These are phyloP conservation scores for Lasaia peninsularis DNA, from an alignment of 1,140 invertebrate genomes.

Conservation along the genomic window DNA sequence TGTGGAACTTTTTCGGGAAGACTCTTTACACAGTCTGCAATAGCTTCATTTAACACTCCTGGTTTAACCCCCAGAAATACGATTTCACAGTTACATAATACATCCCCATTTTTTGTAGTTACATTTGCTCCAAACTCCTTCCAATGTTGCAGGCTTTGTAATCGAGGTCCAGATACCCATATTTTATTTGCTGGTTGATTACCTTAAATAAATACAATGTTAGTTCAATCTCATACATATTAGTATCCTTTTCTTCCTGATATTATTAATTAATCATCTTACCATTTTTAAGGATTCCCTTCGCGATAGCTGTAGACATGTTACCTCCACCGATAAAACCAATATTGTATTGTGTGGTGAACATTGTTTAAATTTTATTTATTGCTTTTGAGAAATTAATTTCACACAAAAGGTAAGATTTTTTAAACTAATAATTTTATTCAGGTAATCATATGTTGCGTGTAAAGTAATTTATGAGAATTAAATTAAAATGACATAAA, in stretches of 20 bases:
- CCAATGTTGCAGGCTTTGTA: constrained; percentile 82
- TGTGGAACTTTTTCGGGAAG: constrained; percentile 40
- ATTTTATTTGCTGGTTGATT: constrained; percentile 78
- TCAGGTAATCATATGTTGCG: too few relatives aligned
- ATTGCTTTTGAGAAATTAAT: too few relatives aligned
- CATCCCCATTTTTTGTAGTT: constrained; percentile 80
- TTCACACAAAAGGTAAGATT: too few relatives aligned
- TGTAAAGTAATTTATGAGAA: too few relatives aligned
- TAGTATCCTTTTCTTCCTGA: not conserved
- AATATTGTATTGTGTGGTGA: constrained; percentile 61
- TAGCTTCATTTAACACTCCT: constrained; percentile 82
- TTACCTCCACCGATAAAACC: constrained; percentile 97
- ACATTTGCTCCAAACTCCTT: constrained; percentile 78
- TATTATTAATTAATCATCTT: constrained; percentile 23
- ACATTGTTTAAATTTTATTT: not conserved
- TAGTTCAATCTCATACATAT: not conserved
- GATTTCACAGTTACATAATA: constrained; percentile 83
- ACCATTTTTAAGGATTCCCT: constrained; percentile 86
- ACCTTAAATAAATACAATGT: constrained; percentile 61
- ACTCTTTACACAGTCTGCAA: constrained; percentile 56
- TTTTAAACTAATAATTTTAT: too few relatives aligned
- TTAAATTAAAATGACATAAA: too few relatives aligned
- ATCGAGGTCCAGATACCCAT: constrained; percentile 83
- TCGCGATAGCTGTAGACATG: constrained; percentile 93
- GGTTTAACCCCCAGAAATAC: constrained; percentile 93